Percentiles rank a stretch among this genome's conserved stretches.
Conservation (phyloP, 2,113 vertebrate genomes). For the Ranitomeya imitator region DNA sequence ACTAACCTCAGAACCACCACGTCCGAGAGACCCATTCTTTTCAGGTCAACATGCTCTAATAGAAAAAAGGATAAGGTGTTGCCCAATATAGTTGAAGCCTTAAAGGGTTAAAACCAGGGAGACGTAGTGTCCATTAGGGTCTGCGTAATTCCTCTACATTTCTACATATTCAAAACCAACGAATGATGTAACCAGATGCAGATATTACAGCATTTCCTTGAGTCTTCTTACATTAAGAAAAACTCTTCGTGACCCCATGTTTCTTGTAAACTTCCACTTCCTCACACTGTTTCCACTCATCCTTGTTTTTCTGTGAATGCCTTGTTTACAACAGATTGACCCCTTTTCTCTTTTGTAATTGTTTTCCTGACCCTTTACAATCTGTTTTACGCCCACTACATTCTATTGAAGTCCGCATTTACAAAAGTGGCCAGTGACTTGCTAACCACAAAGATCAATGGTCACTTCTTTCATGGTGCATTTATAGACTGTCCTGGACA, state of each 20-base stretch:
- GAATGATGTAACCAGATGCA: neutral
- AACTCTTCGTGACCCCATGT: conserved; percentile 25
- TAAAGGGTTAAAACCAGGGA: too few relatives aligned
- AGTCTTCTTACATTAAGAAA: conserved; percentile 12
- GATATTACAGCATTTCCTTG: neutral
- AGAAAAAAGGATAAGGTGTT: too few relatives aligned
- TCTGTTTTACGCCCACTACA: conserved; percentile 40
- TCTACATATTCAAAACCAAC: too few relatives aligned
- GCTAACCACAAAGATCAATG: neutral
- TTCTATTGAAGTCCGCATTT: conserved; percentile 14
- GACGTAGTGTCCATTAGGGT: too few relatives aligned
- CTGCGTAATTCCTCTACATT: too few relatives aligned
- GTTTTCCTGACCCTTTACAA: conserved; percentile 28
- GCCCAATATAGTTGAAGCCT: too few relatives aligned
- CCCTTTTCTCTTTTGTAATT: conserved; percentile 5
- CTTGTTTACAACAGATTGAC: conserved; percentile 39
- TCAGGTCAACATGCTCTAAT: too few relatives aligned
- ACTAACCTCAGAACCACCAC: too few relatives aligned
- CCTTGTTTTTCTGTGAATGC: neutral
- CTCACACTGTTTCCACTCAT: conserved; percentile 23
- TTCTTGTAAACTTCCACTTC: conserved; percentile 37
- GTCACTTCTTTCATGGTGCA: neutral
- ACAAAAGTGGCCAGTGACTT: conserved; percentile 33
- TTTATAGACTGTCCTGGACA: neutral
- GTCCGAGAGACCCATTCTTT: too few relatives aligned